Evolutionary conservation across 2,113 vertebrate species (phyloP).

Genomic region (Aleadryas rufinucha): DNA sequence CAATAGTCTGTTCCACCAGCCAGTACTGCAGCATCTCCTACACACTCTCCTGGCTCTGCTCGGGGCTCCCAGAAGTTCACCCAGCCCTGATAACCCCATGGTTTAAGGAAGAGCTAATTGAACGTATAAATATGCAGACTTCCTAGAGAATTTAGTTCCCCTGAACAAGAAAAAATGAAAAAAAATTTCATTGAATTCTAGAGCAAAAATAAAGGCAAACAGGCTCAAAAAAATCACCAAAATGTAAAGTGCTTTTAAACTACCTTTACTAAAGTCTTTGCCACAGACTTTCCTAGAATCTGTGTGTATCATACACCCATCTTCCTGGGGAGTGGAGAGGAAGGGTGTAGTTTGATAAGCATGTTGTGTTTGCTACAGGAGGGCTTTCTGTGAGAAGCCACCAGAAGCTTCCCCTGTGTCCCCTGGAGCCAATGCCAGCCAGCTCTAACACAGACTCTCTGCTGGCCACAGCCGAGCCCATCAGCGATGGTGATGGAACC

Average conservation of each 20-base stretch:
- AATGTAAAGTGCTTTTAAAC: neutral
- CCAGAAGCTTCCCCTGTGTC: neutral
- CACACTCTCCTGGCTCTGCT: neutral
- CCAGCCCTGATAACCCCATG: neutral
- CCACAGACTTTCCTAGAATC: neutral
- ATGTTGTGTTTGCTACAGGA: neutral
- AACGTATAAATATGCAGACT: neutral
- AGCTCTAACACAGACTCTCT: neutral
- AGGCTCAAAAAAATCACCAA: neutral
- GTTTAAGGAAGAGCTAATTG: neutral
- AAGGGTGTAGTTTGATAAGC: neutral
- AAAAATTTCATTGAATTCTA: neutral
- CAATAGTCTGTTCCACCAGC: neutral
- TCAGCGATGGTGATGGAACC: neutral
- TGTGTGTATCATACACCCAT: neutral
- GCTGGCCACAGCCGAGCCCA: rapidly evolving
- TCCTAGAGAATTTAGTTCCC: neutral
- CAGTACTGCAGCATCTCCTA: neutral
- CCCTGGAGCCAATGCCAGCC: neutral
- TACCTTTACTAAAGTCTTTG: neutral
- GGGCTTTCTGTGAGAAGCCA: neutral
- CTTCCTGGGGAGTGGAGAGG: neutral
- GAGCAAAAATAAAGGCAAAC: neutral
- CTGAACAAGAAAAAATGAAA: neutral
- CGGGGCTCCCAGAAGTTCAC: neutral